Evolutionary conservation across 2,888 invertebrate species (phyloP).

Genomic region (Cancer borealis): DNA sequence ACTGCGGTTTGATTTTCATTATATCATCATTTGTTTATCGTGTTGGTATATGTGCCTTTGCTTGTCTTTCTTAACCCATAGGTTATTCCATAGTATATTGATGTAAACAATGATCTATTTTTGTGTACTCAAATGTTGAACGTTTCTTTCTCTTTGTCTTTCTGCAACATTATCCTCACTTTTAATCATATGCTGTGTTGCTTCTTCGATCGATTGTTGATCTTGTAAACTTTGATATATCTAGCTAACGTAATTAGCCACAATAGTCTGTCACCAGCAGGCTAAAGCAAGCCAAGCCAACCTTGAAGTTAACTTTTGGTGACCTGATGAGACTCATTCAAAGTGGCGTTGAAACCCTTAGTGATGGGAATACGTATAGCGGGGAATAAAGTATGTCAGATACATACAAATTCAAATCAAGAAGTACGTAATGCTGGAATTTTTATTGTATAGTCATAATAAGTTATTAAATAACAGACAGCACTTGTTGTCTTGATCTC

Average conservation of each 20-base stretch:
- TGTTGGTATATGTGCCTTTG: background rate
- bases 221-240: too few species aligned
- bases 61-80: background rate
- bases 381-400: too few species aligned
- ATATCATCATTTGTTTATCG: background rate
- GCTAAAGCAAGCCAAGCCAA: too few species aligned
- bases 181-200: background rate
- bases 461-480: constrained; percentile 6
- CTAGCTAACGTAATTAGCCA: too few species aligned
- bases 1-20: background rate
- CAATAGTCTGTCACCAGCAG: too few species aligned
- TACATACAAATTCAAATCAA: background rate
- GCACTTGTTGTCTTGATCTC: background rate
- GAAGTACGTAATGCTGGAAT: background rate
- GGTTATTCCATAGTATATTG: background rate
- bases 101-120: background rate
- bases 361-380: too few species aligned
- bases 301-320: too few species aligned
- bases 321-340: too few species aligned
- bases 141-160: background rate
- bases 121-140: background rate
- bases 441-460: constrained; percentile 31
- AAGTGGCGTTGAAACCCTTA: too few species aligned
- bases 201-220: too few species aligned
- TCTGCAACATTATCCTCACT: background rate